Conservation (phyloP, 2,888 invertebrate genomes). For the Drosophila buzzatii region DNA sequence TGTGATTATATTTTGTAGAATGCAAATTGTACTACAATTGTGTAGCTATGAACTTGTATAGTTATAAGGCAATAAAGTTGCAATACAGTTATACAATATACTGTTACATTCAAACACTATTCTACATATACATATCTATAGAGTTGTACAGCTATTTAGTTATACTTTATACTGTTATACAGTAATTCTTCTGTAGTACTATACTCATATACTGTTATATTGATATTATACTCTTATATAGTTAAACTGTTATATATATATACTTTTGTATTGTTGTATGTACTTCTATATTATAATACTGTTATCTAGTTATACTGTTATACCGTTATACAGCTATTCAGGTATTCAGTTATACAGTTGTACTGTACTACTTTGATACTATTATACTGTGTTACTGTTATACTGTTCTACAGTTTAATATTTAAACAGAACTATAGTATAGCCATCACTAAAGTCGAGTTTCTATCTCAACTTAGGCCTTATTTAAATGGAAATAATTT, state of each 20-base stretch:
- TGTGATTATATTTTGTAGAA: not conserved
- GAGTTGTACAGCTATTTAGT: too few relatives aligned
- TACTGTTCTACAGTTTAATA: not conserved
- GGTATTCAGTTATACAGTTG: not conserved
- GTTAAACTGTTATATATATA: too few relatives aligned
- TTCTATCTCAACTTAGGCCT: too few relatives aligned
- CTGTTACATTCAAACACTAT: too few relatives aligned
- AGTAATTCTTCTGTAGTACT: too few relatives aligned
- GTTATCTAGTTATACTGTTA: not conserved
- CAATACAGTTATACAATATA: not conserved
- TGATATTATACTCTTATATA: not conserved
- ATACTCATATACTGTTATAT: not conserved
- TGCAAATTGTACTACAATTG: too few relatives aligned
- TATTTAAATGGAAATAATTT: not conserved
- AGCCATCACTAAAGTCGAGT: not conserved
- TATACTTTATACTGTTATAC: too few relatives aligned
- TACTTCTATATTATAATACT: not conserved
- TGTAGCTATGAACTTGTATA: too few relatives aligned
- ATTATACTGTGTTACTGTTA: not conserved
- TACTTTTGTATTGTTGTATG: not conserved
- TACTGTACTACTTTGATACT: not conserved
- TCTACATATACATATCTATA: too few relatives aligned
- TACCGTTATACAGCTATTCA: not conserved
- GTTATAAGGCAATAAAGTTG: too few relatives aligned
- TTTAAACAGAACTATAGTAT: not conserved